Conservation (phyloP, 2,797 vertebrate genomes). For the Acanthurus leucopareius region DNA sequence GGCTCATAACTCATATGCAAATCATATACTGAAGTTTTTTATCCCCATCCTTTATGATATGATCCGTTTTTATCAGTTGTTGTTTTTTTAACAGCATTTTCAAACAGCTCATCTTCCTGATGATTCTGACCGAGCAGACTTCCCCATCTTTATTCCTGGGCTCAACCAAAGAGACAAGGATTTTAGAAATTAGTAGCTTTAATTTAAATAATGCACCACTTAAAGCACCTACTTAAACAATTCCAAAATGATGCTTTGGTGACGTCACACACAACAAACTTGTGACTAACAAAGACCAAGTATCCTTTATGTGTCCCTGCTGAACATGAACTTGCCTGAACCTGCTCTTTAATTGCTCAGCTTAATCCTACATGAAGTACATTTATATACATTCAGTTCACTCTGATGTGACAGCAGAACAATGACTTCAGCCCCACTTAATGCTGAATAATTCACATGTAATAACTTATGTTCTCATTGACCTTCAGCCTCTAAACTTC, state of each 20-base stretch:
- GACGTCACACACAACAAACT: too few relatives aligned
- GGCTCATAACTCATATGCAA: too few relatives aligned
- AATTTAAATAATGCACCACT: too few relatives aligned
- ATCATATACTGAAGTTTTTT: too few relatives aligned
- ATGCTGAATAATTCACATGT: slow-evolving; percentile 16
- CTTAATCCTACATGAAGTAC: slow-evolving; percentile 17
- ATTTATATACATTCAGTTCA: slow-evolving; percentile 24
- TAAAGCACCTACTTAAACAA: too few relatives aligned
- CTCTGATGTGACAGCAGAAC: slow-evolving; percentile 24
- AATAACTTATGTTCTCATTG: slow-evolving; percentile 2
- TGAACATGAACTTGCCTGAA: slow-evolving; percentile 24
- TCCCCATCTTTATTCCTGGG: slow-evolving; percentile 30
- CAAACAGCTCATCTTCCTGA: neutral
- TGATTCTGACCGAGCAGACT: slow-evolving; percentile 10
- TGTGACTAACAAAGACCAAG: neutral
- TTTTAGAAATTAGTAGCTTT: neutral
- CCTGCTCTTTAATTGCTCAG: slow-evolving; percentile 19
- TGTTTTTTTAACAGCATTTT: too few relatives aligned
- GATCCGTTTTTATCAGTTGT: too few relatives aligned
- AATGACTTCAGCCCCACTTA: slow-evolving; percentile 12
- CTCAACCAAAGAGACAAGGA: neutral
- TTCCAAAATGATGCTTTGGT: too few relatives aligned
- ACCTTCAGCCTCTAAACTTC: neutral
- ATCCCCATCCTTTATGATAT: too few relatives aligned
- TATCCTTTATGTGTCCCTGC: slow-evolving; percentile 3